Evolutionary conservation across 2,888 invertebrate genomes (phyloP).

Genomic region (Chrysomela aeneicollis): DNA sequence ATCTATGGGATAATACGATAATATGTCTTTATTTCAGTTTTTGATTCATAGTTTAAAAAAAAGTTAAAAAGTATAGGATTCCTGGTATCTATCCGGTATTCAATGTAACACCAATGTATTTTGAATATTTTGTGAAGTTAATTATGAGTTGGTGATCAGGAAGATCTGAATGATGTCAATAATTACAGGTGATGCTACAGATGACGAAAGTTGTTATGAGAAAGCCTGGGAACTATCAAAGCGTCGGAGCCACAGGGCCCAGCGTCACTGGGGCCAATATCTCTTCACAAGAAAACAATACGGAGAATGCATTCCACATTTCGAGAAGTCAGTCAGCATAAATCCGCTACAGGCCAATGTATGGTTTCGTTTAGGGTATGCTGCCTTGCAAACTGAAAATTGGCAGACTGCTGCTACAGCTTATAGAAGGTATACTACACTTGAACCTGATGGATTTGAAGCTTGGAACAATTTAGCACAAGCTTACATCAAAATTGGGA

Average conservation of each 20-base stretch:
- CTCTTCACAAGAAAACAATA: slow-evolving; percentile 80
- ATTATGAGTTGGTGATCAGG: too few species aligned
- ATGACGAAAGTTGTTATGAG: slow-evolving; percentile 81
- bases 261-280: slow-evolving; percentile 87
- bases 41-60: too few species aligned
- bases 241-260: slow-evolving; percentile 81
- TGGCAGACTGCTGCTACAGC: slow-evolving; percentile 86
- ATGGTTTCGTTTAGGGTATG: slow-evolving; percentile 87
- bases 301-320: slow-evolving; percentile 80
- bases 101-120: too few species aligned
- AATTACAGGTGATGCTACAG: slow-evolving; percentile 67
- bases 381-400: slow-evolving; percentile 78
- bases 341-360: slow-evolving; percentile 88
- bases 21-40: too few species aligned
- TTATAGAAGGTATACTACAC: slow-evolving; percentile 84
- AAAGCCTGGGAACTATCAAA: slow-evolving; percentile 92
- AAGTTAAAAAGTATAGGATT: too few species aligned
- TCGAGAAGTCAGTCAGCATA: slow-evolving; percentile 81
- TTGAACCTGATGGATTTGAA: slow-evolving; percentile 92
- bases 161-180: neutral
- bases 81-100: too few species aligned
- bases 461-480: slow-evolving; percentile 99
- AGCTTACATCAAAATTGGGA: slow-evolving; percentile 86
- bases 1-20: too few species aligned
- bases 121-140: too few species aligned